These are phyloP conservation scores for Diacarnus erythraeanus DNA, from an alignment of 37 sponge, comb jelly and placozoan genomes.

Conservation along the genomic window DNA sequence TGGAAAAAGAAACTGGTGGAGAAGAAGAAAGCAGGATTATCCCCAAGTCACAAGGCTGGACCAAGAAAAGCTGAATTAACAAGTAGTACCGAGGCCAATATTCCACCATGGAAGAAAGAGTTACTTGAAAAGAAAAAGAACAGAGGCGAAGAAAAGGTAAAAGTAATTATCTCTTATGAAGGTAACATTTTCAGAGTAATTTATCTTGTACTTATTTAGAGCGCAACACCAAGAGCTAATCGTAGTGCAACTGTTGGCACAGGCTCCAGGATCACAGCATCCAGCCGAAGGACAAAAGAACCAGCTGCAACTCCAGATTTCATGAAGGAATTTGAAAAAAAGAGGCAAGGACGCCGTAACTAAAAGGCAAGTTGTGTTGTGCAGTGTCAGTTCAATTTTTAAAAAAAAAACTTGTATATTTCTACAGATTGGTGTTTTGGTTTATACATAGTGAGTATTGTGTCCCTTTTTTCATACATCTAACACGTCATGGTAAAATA, in stretches of 20 bases:
- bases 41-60: background rate
- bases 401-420: too few relatives aligned
- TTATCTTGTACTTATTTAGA: background rate
- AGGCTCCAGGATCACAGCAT: background rate
- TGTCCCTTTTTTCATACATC: too few relatives aligned
- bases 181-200: background rate
- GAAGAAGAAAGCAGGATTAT: conserved; percentile 12
- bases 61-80: background rate
- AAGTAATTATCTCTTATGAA: background rate
- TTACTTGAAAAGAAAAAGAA: conserved; percentile 26
- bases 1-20: conserved; percentile 64
- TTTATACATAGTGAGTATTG: too few relatives aligned
- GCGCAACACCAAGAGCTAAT: background rate
- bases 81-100: conserved; percentile 10
- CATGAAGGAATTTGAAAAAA: conserved; percentile 70
- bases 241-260: background rate
- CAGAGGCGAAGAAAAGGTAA: conserved; percentile 11
- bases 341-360: conserved; percentile 17
- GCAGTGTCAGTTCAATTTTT: too few relatives aligned
- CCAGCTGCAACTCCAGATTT: conserved; percentile 53
- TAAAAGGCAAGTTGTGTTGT: too few relatives aligned
- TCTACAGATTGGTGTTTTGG: too few relatives aligned
- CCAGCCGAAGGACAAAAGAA: background rate
- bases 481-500: too few relatives aligned
- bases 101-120: conserved; percentile 55